Base-by-base conservation (phyloP, 2,113 vertebrate genomes). In the Addax nasomaculatus region DNA sequence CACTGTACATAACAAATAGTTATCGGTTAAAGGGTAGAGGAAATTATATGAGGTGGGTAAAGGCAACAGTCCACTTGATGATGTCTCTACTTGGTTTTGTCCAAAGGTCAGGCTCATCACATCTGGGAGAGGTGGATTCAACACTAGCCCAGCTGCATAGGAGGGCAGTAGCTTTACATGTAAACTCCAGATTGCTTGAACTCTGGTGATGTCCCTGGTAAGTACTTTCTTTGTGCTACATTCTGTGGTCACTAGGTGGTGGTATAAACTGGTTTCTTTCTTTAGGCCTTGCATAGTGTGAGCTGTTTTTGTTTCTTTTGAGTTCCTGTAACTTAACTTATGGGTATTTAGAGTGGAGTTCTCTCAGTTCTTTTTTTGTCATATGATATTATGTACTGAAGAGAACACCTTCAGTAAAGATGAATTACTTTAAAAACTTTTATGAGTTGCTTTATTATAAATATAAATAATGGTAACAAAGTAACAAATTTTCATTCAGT, bases 221-320 rank as follows among this genome's bases (percentile, higher is more conserved):
- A 95, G 78, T 36, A 73, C 21, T 95, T 84, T 89, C 16, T 84
- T 47, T 47, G 25, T 53, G 19, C 30, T 89, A 8, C 67, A 13
- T 45, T 58, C 10, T 57, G 33, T 33, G 53, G 45, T 67, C 95
- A 94, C 96, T 96, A 96, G 96, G 25, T 98, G 97, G 96, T 78
- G 64, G 33, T 58, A 83, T 67, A 96, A 80, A 57, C 79, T 92
- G 39, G 30, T 97, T 78, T 39, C 81, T 51, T 89, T 76, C 23
- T 55, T 58, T 85, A 80, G 53, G 2, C 47, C 9, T 78, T 16
- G 19, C 39, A n/a, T 17, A 25, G 15, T 55, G 33, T 14, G 16
- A 21, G 4, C 12, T 64, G 21, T 89, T 96, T 93, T 84, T 85
- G 55, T 49, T 55, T 12, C 36, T 85, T 91, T 80, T 89, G 49